Conservation (phyloP, 2,888 invertebrate species). For the Salpingus planirostris region DNA sequence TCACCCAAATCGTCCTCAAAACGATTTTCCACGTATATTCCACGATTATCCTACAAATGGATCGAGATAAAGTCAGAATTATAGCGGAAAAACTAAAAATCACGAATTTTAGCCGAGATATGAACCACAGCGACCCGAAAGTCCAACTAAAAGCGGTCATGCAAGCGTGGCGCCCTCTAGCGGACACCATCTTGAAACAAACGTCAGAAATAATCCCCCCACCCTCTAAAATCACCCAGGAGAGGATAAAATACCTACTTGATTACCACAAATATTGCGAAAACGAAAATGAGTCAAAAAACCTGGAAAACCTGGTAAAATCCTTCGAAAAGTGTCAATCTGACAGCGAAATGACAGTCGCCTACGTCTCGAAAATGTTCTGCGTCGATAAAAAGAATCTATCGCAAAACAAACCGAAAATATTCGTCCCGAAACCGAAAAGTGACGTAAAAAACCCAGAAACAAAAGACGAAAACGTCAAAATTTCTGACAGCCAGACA, state of each 20-base stretch:
- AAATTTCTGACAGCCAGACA: slow-evolving; percentile 18
- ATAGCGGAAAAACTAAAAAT: slow-evolving; percentile 72
- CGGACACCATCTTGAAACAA: slow-evolving; percentile 71
- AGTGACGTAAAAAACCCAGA: slow-evolving; percentile 1
- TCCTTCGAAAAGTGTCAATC: slow-evolving; percentile 23
- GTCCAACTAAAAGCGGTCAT: slow-evolving; percentile 73
- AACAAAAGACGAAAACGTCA: slow-evolving; percentile 2
- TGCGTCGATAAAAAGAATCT: slow-evolving; percentile 64
- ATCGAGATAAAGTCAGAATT: slow-evolving; percentile 59
- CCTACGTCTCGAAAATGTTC: slow-evolving; percentile 85
- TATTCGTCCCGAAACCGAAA: slow-evolving; percentile 53
- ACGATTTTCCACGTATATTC: slow-evolving; percentile 89
- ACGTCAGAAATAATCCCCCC: slow-evolving; percentile 74
- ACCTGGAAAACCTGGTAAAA: slow-evolving; percentile 51
- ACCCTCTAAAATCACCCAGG: slow-evolving; percentile 63
- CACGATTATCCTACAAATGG: slow-evolving; percentile 64
- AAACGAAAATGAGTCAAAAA: slow-evolving; percentile 59
- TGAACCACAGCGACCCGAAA: slow-evolving; percentile 68
- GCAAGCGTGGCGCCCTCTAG: slow-evolving; percentile 84
- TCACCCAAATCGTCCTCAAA: slow-evolving; percentile 84
- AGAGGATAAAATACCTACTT: slow-evolving; percentile 76
- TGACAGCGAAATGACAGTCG: slow-evolving; percentile 54
- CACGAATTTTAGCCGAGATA: slow-evolving; percentile 54
- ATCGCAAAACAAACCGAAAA: slow-evolving; percentile 71
- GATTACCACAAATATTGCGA: slow-evolving; percentile 48